These are phyloP conservation scores for Homarus americanus DNA, from an alignment of 1,140 invertebrate species.

Conservation along the genomic window DNA sequence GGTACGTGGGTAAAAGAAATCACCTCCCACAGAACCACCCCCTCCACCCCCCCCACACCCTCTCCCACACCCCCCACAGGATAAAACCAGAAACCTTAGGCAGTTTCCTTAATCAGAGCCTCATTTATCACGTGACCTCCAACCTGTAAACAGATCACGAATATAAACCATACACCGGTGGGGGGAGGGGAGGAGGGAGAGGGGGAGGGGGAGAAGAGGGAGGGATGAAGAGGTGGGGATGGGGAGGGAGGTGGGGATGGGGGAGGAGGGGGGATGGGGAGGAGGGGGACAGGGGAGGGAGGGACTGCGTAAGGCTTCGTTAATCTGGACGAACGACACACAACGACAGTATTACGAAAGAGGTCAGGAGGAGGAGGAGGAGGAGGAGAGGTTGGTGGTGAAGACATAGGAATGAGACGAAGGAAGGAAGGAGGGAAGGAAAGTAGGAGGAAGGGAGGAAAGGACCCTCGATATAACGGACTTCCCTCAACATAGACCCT, in stretches of 20 bases:
- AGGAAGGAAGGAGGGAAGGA: neutral
- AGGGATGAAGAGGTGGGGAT: too few species aligned
- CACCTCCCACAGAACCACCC: too few species aligned
- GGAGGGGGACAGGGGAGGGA: neutral
- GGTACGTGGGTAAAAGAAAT: too few species aligned
- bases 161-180: neutral
- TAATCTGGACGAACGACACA: too few species aligned
- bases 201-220: too few species aligned
- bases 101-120: neutral
- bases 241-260: too few species aligned
- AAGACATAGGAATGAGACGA: neutral
- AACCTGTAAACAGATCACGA: neutral
- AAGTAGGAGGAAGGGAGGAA: neutral
- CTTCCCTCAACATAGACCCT: too few species aligned
- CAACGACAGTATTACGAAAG: neutral
- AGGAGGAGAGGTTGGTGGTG: neutral
- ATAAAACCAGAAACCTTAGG: slow-evolving; percentile 13
- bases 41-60: too few species aligned
- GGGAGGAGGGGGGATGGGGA: neutral
- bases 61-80: neutral
- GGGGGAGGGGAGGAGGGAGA: neutral
- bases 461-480: too few species aligned
- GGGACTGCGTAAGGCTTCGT: neutral
- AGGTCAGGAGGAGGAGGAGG: neutral
- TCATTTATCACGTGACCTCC: slow-evolving; percentile 9